Evolutionary conservation across 2,888 invertebrate species (phyloP).

Genomic region (Amphipyra berbera): DNA sequence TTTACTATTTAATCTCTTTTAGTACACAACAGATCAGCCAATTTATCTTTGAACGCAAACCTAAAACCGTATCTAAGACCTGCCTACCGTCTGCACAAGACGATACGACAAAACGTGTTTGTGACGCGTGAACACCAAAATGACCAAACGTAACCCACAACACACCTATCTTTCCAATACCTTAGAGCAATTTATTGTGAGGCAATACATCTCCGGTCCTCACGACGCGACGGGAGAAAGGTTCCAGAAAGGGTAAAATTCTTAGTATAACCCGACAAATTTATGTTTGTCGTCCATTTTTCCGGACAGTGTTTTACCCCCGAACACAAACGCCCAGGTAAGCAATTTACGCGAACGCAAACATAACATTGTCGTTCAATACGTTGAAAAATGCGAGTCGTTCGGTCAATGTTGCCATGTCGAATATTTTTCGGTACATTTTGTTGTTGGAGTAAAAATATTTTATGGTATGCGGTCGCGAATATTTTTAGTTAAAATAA

Average conservation of each 20-base stretch:
- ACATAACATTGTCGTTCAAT: slow-evolving; percentile 60
- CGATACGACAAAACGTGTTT: slow-evolving; percentile 31
- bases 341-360: slow-evolving; percentile 48
- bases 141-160: slow-evolving; percentile 56
- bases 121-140: slow-evolving; percentile 52
- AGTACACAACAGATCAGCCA: slow-evolving; percentile 7
- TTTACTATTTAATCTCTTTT: neutral
- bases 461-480: slow-evolving; percentile 29
- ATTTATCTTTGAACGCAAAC: slow-evolving; percentile 18
- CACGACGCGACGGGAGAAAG: slow-evolving; percentile 49
- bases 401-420: slow-evolving; percentile 64
- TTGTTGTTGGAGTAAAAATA: slow-evolving; percentile 58
- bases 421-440: slow-evolving; percentile 61
- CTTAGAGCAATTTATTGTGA: slow-evolving; percentile 62
- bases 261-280: slow-evolving; percentile 56
- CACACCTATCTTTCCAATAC: slow-evolving; percentile 58
- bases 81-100: slow-evolving; percentile 1
- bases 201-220: slow-evolving; percentile 60
- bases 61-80: neutral
- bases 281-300: slow-evolving; percentile 54
- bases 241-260: slow-evolving; percentile 65
- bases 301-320: slow-evolving; percentile 35
- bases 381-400: slow-evolving; percentile 64
- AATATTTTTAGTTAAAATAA: slow-evolving; percentile 42
- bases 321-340: slow-evolving; percentile 37